Percentiles rank a stretch among this genome's conserved stretches.
Conservation (phyloP, 2,113 vertebrate species). For the Sinocyclocheilus maitianheensis region DNA sequence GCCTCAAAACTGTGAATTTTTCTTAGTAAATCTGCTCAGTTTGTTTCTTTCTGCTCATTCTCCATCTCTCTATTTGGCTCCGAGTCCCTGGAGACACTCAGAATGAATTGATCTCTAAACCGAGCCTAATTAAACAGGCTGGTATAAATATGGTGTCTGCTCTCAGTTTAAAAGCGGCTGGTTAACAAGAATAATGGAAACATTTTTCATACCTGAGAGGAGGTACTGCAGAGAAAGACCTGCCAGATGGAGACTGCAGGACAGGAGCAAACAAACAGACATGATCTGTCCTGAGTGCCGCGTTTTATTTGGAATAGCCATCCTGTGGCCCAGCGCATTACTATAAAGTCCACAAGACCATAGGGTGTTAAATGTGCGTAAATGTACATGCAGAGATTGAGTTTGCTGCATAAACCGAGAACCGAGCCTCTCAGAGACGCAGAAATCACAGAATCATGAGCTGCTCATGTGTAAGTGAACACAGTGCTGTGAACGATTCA, state of each 20-base stretch:
- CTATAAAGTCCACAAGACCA: too few relatives aligned
- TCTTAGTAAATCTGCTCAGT: background rate
- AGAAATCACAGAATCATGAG: too few relatives aligned
- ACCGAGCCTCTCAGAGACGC: too few relatives aligned
- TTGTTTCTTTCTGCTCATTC: background rate
- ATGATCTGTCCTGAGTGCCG: background rate
- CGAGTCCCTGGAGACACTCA: constrained; percentile 5
- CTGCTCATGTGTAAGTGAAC: too few relatives aligned
- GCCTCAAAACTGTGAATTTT: background rate
- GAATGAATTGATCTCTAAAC: constrained; percentile 45
- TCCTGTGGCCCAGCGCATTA: background rate
- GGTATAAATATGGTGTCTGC: constrained; percentile 46
- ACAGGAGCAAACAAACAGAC: background rate
- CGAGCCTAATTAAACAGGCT: constrained; percentile 55
- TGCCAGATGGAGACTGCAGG: background rate
- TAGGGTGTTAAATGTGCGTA: background rate
- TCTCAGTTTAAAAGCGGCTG: constrained; percentile 34
- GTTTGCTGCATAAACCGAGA: too few relatives aligned
- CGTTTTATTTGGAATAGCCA: too few relatives aligned
- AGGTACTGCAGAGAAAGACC: constrained; percentile 36
- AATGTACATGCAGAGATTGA: too few relatives aligned
- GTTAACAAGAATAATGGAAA: constrained; percentile 58
- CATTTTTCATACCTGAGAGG: constrained; percentile 54
- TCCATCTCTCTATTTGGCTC: background rate
- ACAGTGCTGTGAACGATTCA: too few relatives aligned